Evolutionary conservation across 2,797 vertebrate species (phyloP).

Genomic region (Lateolabrax maculatus): DNA sequence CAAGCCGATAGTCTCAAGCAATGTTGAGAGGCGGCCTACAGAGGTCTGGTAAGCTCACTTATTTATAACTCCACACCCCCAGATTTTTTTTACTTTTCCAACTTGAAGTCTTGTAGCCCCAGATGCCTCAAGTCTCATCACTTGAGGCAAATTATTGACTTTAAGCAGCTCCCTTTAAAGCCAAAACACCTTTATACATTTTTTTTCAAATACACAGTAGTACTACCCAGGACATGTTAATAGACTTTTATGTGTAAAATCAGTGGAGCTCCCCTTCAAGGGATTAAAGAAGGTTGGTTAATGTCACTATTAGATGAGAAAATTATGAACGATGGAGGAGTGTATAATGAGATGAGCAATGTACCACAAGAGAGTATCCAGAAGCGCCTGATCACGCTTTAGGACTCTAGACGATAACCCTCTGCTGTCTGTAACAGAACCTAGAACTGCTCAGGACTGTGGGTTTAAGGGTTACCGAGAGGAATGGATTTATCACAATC

Average conservation of each 20-base stretch:
- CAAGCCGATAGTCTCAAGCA: not conserved
- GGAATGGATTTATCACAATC: not conserved
- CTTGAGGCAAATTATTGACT: not conserved
- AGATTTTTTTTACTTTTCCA: no score
- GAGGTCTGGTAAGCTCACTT: not conserved
- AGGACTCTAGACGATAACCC: not conserved
- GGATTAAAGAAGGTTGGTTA: not conserved
- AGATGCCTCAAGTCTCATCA: slow-evolving; percentile 1
- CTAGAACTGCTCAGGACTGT: not conserved
- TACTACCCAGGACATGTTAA: not conserved
- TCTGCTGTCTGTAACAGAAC: not conserved
- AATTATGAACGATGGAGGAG: slow-evolving; percentile 29
- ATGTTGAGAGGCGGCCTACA: not conserved
- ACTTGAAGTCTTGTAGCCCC: no score
- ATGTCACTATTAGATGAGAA: slow-evolving; percentile 9
- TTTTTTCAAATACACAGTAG: not conserved
- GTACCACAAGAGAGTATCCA: slow-evolving; percentile 21
- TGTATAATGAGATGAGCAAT: slow-evolving; percentile 72
- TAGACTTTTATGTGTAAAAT: not conserved
- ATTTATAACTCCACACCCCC: not conserved
- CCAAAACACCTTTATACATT: not conserved
- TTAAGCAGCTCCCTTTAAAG: not conserved
- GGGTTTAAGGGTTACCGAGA: not conserved
- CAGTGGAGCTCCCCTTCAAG: not conserved
- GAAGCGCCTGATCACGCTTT: not conserved